Conservation (phyloP, 2,797 vertebrate species). For the Strix occidentalis region DNA sequence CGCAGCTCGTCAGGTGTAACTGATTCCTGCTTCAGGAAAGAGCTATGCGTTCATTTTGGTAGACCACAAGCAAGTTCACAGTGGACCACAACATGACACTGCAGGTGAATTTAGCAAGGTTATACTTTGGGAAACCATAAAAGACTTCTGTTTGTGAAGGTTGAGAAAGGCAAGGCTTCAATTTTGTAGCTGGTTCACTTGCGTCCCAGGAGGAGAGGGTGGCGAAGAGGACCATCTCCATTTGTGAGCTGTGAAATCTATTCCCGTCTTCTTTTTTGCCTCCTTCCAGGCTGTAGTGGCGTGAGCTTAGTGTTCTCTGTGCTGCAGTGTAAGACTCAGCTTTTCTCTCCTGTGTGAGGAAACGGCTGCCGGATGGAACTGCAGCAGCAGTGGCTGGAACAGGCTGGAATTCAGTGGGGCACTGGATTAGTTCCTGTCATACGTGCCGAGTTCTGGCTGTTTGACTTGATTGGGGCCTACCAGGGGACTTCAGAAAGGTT, state of each 20-base stretch:
- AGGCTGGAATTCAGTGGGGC: not conserved
- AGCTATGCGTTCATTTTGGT: fast-evolving
- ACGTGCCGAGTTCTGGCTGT: not conserved
- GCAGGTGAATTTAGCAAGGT: not conserved
- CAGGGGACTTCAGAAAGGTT: not conserved
- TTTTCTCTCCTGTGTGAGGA: not conserved
- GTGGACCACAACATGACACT: not conserved
- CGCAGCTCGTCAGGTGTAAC: too few relatives aligned
- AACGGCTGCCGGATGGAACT: not conserved
- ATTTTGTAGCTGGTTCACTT: not conserved
- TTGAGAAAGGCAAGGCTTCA: not conserved
- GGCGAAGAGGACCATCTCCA: not conserved
- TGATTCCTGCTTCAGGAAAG: not conserved
- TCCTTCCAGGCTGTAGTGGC: not conserved
- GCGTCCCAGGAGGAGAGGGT: not conserved
- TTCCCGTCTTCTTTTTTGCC: not conserved
- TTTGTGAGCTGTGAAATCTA: not conserved
- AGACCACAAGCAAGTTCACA: not conserved
- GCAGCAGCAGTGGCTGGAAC: not conserved
- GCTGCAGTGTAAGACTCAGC: not conserved
- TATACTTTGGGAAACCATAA: not conserved
- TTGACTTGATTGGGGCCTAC: not conserved
- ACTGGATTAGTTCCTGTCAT: not conserved
- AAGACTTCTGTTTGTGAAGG: not conserved
- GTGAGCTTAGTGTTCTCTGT: not conserved